Base-by-base conservation (phyloP, 2,797 vertebrate genomes). In the Aulostomus chinensis region DNA sequence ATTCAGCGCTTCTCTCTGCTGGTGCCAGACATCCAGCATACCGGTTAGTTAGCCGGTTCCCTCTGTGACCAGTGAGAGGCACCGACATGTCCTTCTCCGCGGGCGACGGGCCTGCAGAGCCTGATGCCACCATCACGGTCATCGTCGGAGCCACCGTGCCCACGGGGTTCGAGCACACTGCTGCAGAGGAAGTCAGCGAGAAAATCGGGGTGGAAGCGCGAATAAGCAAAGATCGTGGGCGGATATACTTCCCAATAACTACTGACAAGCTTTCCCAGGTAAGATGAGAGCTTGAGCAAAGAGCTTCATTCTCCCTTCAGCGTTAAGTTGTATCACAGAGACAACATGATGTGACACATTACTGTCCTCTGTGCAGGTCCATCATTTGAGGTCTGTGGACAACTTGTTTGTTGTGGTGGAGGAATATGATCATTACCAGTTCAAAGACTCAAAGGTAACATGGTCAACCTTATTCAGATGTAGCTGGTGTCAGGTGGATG, bases 371-470 rank as follows among this genome's bases (percentile, higher is more conserved):
- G 26, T 51, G 9, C 5, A 99, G 96, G 94, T 96, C 54, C 96
- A 98, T 78, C 93, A 81, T 5, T 83, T 99, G 18, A 90, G 91
- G 63, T 99, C 96, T 21, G 94, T 99, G 70, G 97, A 99, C 83
- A 99, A 99, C 62, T 84, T 99, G 29, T 99, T 97, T 86, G 96
- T 98, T 29, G 93, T 99, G 7, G 92, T 98, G 52, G 80, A 95
- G 34, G 92, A 96, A 41, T 94, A 94, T 83, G 89, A 90, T 38
- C 88, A 94, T 63, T 99, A 93, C 40, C 85, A 87, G 1, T 99
- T 99, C 66, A 94, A 95, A 86, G 91, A 92, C 40, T 91, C 76
- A 29, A 99, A 99, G 94, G 97, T 98, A 70, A 70, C 2, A 1
- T 4, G 1, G 5, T 10, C 9, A 33, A 4, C 2, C 20, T 18